Conservation (phyloP, 1,140 invertebrate genomes). For the Laupala kohalensis region DNA sequence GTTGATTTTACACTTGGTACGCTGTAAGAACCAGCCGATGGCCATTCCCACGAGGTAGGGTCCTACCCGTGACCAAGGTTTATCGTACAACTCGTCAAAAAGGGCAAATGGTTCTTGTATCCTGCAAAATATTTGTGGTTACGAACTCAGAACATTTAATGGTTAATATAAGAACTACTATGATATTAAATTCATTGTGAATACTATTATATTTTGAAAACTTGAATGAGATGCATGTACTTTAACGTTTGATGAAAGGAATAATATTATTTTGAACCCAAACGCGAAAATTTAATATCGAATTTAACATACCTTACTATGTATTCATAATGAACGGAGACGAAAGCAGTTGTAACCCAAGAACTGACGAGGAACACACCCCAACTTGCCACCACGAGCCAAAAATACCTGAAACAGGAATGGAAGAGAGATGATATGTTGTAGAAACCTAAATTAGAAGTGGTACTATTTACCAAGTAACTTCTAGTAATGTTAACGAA, state of each 20-base stretch:
- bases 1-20: slow-evolving; percentile 48
- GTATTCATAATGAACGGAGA: slow-evolving; percentile 61
- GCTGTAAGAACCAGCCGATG: slow-evolving; percentile 58
- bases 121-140: slow-evolving; percentile 26
- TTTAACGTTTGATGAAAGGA: background rate
- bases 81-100: slow-evolving; percentile 71
- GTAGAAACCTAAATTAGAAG: too few relatives aligned
- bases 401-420: slow-evolving; percentile 34
- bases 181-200: too few relatives aligned
- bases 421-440: slow-evolving; percentile 14
- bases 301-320: slow-evolving; percentile 42
- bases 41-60: slow-evolving; percentile 68
- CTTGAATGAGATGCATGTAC: background rate
- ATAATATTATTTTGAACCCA: too few relatives aligned
- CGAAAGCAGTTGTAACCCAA: slow-evolving; percentile 57
- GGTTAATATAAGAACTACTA: background rate
- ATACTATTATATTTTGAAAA: background rate
- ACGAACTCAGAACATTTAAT: background rate
- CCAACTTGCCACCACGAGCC: slow-evolving; percentile 36
- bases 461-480: too few relatives aligned
- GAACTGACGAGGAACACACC: slow-evolving; percentile 49
- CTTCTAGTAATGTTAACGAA: too few relatives aligned
- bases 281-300: too few relatives aligned
- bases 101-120: slow-evolving; percentile 67
- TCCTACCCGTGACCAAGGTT: slow-evolving; percentile 68